Evolutionary conservation across 2,888 invertebrate species (phyloP), one percentile per base, ranked within the genome.

Genomic region (Plebejus melissa): DNA sequence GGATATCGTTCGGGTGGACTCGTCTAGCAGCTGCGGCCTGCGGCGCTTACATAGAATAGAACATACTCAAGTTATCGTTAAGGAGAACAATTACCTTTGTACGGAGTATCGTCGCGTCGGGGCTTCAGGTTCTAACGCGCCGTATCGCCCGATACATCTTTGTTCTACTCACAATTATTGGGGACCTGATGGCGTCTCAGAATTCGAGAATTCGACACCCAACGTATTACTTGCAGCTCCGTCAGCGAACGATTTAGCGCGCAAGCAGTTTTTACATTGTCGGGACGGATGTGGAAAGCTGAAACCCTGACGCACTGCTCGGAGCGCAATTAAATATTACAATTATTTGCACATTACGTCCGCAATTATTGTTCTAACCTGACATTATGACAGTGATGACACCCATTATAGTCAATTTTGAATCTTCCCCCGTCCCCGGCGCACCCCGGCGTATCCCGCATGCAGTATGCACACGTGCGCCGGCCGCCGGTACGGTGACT

Each of bases 71-170:
- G 88, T 90, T 87, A 92, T 93, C 91, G 91, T 92, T 91, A 88
- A 83, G 88, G 88, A 90, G 91, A 93, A 93, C 93, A 93, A 93
- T 93, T 90, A 91, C 91, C 92, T 89, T 93, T 93, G 92, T 93
- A 89, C 84, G 84, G 57, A 84, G 70, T 54, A 58, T 54, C 28
- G 71, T 71, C 88, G 82, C 28, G 71, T 71, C 88, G 82, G 81
- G 81, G 88, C 84, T 84, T 91, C 90, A 83, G 84, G 86, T 91
- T 90, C 88, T 57, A 70, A 50, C 57, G 75, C 58, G 32, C 75
- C 70, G 38, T 38, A 38, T 60, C 58, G 71, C 41, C 58, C 46
- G 58, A 71, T 71, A 50, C 71, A 71, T 71, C 71, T 72, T 50
- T 72, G 72, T 72, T 72, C 32, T 54, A 54, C 38, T 70, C 38